Evolutionary conservation across 2,113 vertebrate genomes (phyloP).

Genomic region (Hyla sarda): DNA sequence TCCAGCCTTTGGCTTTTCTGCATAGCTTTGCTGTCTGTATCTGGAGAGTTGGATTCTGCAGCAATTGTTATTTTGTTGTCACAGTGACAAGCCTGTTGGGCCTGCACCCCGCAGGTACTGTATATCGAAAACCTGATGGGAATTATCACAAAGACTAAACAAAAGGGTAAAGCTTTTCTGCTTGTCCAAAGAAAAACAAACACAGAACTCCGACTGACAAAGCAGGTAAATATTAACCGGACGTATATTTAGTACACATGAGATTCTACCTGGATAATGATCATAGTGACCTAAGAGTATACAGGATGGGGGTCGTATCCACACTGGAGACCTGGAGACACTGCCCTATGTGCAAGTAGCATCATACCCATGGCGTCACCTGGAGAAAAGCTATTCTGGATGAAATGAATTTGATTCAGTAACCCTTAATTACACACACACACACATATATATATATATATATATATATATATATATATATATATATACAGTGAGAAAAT

Average conservation of each 20-base stretch:
- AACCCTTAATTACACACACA: no score
- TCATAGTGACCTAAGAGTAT: neutral
- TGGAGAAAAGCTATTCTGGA: no score
- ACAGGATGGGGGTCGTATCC: neutral
- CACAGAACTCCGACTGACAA: neutral
- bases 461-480: no score
- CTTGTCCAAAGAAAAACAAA: slow-evolving; percentile 15
- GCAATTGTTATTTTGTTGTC: slow-evolving; percentile 31
- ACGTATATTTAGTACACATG: neutral
- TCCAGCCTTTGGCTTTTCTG: neutral
- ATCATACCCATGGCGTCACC: no score
- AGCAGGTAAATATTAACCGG: slow-evolving; percentile 14
- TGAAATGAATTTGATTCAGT: no score
- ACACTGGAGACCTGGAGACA: neutral
- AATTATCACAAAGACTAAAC: slow-evolving; percentile 30
- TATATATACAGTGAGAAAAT: no score
- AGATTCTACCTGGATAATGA: neutral
- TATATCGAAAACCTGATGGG: neutral
- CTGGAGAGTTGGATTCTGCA: slow-evolving; percentile 1
- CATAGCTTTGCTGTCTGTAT: slow-evolving; percentile 1
- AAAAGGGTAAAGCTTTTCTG: neutral
- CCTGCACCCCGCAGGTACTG: slow-evolving; percentile 37
- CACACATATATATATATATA: no score
- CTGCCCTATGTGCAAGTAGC: no score
- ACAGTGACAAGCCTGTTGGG: slow-evolving; percentile 31